Evolutionary conservation across 2,888 invertebrate genomes (phyloP), one percentile per base, ranked within the genome.

Genomic region (Drosophila flavopinicola): DNA sequence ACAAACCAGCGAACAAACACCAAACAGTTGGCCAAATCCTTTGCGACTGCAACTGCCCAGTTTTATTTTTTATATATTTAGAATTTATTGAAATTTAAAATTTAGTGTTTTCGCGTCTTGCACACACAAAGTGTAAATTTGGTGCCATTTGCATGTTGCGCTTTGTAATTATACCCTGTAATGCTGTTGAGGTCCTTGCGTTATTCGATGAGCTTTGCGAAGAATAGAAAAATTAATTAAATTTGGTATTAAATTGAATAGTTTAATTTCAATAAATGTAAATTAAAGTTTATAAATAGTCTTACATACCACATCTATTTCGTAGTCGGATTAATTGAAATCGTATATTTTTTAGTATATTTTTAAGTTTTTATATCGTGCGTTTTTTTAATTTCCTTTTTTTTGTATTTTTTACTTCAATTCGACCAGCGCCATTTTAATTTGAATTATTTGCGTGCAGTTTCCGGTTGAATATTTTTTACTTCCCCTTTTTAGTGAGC

Each of bases 81-180:
- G 67, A 73, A 80, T 75, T 84, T 79, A 79, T 85, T 76, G 75
- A 82, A 82, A 75, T 73, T 76, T 76, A 60, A 78, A 75, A 61
- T 69, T 32, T 17, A 10, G 47, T 56, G 63, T 69, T 72, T 75
- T 60, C 63, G 58, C 60, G 58, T 37, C 23, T 38, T 30, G 30
- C 53, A 0, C 10, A 0, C 10, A 41, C 39, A 69, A 49, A 45
- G 17, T 1, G 30, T 30, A 17, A 15, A 23, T 15, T 42, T 17
- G 24, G 24, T 30, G 30, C 42, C 38, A n/a, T 39, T 42, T 17
- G 48, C n/a, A 11, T 32, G 24, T 35, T 33, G 32, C 37, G 59
- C 69, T 30, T 49, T 53, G 27, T 59, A 60, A 44, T 63, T 30
- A n/a, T 61, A 33, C 42, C 33, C 41, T 47, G 15, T 24, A 11